These are phyloP conservation scores for Drosophila lacicola DNA, from an alignment of 2,888 invertebrate species.

Conservation along the genomic window DNA sequence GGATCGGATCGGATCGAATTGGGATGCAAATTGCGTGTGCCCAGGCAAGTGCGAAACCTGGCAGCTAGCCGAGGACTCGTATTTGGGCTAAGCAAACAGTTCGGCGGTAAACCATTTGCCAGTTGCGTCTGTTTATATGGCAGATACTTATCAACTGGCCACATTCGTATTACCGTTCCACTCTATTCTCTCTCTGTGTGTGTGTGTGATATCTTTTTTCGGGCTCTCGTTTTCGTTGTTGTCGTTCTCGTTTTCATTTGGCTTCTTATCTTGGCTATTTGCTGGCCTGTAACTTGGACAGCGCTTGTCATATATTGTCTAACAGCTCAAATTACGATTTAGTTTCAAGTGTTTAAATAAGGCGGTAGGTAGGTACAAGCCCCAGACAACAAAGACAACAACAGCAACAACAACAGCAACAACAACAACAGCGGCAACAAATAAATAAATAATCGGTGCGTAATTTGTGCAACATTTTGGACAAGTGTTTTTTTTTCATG, in stretches of 20 bases:
- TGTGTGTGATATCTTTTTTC: slow-evolving; percentile 50
- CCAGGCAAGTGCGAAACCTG: slow-evolving; percentile 73
- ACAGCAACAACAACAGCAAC: slow-evolving; percentile 43
- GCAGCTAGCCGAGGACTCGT: slow-evolving; percentile 55
- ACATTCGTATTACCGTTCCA: slow-evolving; percentile 27
- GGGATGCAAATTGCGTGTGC: slow-evolving; percentile 66
- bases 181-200: neutral
- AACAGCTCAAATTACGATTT: slow-evolving; percentile 81
- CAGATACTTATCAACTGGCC: slow-evolving; percentile 66
- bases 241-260: slow-evolving; percentile 21
- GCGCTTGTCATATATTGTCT: slow-evolving; percentile 74
- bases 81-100: slow-evolving; percentile 5
- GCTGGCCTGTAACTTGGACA: slow-evolving; percentile 44
- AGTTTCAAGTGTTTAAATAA: slow-evolving; percentile 73
- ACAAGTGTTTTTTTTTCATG: slow-evolving; percentile 31
- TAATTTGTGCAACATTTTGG: slow-evolving; percentile 63
- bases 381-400: slow-evolving; percentile 48
- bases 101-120: slow-evolving; percentile 36
- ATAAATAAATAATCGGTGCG: slow-evolving; percentile 74
- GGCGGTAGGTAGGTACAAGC: slow-evolving; percentile 51
- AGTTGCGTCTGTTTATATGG: slow-evolving; percentile 42
- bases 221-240: slow-evolving; percentile 21
- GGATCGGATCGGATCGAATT: neutral
- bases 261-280: slow-evolving; percentile 29
- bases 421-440: slow-evolving; percentile 29